These are phyloP conservation scores for Eurytemora carolleeae DNA, from an alignment of 1,140 invertebrate species.

Conservation along the genomic window DNA sequence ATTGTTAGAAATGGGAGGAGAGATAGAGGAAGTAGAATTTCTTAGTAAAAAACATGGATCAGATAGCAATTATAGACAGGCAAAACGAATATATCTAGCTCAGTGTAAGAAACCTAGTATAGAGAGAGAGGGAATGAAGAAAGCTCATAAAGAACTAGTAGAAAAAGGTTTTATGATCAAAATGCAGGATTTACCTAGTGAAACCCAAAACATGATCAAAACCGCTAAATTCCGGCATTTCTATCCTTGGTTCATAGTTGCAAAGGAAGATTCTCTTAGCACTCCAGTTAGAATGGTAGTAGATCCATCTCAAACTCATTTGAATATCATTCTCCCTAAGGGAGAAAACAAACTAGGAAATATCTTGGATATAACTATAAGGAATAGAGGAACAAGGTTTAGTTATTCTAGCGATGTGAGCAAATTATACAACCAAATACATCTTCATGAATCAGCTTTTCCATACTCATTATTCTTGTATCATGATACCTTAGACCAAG, in stretches of 20 bases:
- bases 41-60: neutral
- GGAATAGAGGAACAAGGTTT: neutral
- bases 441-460: neutral
- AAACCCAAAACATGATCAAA: neutral
- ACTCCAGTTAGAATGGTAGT: neutral
- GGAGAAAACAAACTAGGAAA: neutral
- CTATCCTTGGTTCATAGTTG: neutral
- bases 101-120: neutral
- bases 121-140: neutral
- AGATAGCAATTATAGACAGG: neutral
- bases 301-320: neutral
- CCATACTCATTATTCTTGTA: neutral
- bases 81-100: neutral
- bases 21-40: too few relatives aligned
- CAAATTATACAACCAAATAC: neutral
- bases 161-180: neutral
- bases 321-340: neutral
- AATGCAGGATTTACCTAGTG: neutral
- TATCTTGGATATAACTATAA: neutral
- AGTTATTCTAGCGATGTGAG: neutral
- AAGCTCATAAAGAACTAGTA: neutral
- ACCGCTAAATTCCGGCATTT: neutral
- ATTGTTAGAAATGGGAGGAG: too few relatives aligned
- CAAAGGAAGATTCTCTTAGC: neutral
- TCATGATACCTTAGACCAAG: neutral